Evolutionary conservation across 2,113 vertebrate species (phyloP).

Genomic region (Anhinga rufa): DNA sequence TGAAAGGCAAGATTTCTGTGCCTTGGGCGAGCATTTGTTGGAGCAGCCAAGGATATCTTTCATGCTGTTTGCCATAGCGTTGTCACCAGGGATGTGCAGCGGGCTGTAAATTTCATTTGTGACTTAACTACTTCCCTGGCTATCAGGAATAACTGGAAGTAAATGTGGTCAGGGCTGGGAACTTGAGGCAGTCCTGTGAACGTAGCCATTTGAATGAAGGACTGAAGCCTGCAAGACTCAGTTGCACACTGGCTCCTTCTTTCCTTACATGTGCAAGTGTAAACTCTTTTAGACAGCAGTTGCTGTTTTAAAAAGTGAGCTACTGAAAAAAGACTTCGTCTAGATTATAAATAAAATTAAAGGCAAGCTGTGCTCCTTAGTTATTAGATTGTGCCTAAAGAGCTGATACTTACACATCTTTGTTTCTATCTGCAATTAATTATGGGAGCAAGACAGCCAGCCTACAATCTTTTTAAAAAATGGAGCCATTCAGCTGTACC

Average conservation of each 20-base stretch:
- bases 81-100: neutral
- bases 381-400: neutral
- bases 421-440: neutral
- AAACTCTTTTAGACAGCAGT: neutral
- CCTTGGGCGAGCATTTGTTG: slow-evolving; percentile 9
- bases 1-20: slow-evolving; percentile 14
- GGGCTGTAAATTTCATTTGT: slow-evolving; percentile 36
- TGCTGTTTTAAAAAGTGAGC: neutral
- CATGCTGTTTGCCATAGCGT: neutral
- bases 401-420: neutral
- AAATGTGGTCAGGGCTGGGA: neutral
- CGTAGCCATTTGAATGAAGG: neutral
- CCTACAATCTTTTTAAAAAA: neutral
- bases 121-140: slow-evolving; percentile 17
- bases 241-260: neutral
- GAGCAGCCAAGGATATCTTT: neutral
- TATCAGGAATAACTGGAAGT: slow-evolving; percentile 20
- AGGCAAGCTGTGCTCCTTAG: neutral
- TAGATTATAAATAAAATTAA: neutral
- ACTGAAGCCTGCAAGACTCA: neutral
- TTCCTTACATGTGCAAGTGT: neutral
- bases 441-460: neutral
- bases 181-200: neutral
- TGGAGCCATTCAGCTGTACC: neutral
- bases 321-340: neutral